Conservation (phyloP, 2,113 vertebrate genomes). For the Rissa tridactyla region DNA sequence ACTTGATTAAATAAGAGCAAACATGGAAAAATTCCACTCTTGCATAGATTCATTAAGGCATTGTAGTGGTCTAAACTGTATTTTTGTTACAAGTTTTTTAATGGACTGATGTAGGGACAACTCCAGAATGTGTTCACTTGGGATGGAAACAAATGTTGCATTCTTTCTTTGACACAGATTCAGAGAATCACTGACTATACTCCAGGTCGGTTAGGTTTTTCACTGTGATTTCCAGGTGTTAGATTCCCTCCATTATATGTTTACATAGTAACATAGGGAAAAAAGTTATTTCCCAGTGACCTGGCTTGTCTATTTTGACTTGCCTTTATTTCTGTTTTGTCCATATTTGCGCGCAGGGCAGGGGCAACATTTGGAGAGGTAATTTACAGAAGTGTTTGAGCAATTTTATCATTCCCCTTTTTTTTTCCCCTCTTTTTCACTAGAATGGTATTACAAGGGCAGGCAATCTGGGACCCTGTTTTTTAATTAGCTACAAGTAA, state of each 20-base stretch:
- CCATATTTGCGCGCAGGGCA: not conserved
- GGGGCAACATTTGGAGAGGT: not conserved
- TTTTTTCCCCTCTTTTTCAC: fast-evolving
- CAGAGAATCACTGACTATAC: not conserved
- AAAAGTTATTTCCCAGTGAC: not conserved
- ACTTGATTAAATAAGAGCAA: slow-evolving; percentile 14
- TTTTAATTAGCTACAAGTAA: not conserved
- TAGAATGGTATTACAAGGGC: not conserved
- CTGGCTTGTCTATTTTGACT: not conserved
- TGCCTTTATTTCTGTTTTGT: not conserved
- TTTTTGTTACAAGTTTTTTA: not conserved
- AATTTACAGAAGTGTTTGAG: not conserved
- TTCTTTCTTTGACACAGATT: not conserved
- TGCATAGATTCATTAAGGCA: not conserved
- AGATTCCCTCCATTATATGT: not conserved
- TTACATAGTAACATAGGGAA: not conserved
- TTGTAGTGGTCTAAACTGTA: not conserved
- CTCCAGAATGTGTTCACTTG: not conserved
- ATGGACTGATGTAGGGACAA: not conserved
- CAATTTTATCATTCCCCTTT: not conserved
- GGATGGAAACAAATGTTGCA: not conserved
- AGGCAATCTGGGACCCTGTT: not conserved
- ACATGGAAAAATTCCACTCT: not conserved
- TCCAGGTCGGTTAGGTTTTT: not conserved
- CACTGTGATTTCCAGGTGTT: not conserved